A percentile compares a stretch with the other conserved stretches of the same genome.
Evolutionary conservation across 2,113 vertebrate species (phyloP).

Genomic region (Hydrolagus affinis): DNA sequence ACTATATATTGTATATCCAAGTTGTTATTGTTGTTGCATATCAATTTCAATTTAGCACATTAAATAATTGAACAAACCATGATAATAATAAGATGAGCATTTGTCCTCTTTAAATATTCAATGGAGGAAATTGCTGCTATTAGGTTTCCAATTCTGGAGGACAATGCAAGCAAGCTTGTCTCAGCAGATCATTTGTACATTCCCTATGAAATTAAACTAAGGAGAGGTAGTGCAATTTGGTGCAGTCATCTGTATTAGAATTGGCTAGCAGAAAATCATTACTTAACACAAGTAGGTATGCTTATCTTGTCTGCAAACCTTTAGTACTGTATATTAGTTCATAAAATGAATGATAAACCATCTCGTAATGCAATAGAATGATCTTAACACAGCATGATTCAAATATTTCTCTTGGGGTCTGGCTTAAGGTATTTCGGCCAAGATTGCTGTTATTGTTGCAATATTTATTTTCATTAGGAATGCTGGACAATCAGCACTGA

Average conservation of each 20-base stretch:
- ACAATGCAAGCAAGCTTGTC: background rate
- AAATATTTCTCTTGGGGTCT: background rate
- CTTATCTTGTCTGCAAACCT: conserved; percentile 25
- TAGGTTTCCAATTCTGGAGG: background rate
- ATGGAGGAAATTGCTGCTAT: background rate
- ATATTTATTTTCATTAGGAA: background rate
- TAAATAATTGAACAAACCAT: conserved; percentile 4
- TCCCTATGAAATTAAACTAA: background rate
- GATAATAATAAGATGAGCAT: background rate
- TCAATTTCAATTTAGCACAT: background rate
- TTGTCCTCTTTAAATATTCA: conserved; percentile 3
- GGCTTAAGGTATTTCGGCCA: conserved; percentile 1
- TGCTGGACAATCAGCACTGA: conserved; percentile 23
- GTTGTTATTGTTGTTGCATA: conserved; percentile 6
- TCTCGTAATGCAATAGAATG: conserved; percentile 3
- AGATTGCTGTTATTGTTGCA: too few relatives aligned
- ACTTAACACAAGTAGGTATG: conserved; percentile 24
- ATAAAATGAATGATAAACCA: conserved; percentile 24
- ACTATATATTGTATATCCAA: too few relatives aligned
- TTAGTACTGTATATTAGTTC: background rate
- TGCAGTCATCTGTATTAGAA: background rate
- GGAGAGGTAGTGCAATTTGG: background rate
- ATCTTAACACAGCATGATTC: conserved; percentile 8
- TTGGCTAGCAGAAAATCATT: background rate
- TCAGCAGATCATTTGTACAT: background rate